Evolutionary conservation across 2,113 vertebrate genomes (phyloP), one percentile per base, ranked within the genome.

Genomic region (Setophaga petechia): DNA sequence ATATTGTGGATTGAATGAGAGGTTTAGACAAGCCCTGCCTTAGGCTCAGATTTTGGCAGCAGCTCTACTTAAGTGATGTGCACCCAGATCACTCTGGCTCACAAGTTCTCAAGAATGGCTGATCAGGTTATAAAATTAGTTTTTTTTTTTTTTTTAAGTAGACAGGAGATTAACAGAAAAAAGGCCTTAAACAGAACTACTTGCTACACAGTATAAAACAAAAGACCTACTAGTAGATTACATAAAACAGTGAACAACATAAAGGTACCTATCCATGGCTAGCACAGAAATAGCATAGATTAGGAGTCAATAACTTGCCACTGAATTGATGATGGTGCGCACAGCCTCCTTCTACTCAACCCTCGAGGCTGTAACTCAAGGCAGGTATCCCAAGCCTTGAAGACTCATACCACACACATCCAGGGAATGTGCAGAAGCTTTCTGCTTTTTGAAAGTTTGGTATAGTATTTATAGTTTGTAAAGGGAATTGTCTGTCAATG

Each of bases 11-110:
- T 43, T 51, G 44, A 71, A 12, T 59, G 44, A 76, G 11, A 51
- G 16, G 13, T 51, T 67, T 51, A 51, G 62, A 35, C 31, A 76
- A 76, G 17, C 16, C 35, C 30, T 35, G 12, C 10, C 25, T 51
- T 43, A 43, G 15, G 35, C 35, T 19, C 44, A 25, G 6, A 43
- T 43, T 59, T 43, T 58, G 30, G 16, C 20, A 35, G 72, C 25
- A 85, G 35, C 35, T 51, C 35, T 43, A 0, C 21, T 25, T 35
- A 35, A 37, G 44, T 30, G 15, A 43, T 7, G 2, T 66, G 30
- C 13, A 11, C 25, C 31, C 30, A 67, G 30, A 35, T 58, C 0
- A 0, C 31, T 67, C 71, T 67, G 52, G 20, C 20, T 51, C 0
- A 0, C 44, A 58, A 21, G 13, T 51, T 67, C 35, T 58, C 17